Evolutionary conservation across 2,113 vertebrate genomes (phyloP).

Genomic region (Ceyx cyanopectus): DNA sequence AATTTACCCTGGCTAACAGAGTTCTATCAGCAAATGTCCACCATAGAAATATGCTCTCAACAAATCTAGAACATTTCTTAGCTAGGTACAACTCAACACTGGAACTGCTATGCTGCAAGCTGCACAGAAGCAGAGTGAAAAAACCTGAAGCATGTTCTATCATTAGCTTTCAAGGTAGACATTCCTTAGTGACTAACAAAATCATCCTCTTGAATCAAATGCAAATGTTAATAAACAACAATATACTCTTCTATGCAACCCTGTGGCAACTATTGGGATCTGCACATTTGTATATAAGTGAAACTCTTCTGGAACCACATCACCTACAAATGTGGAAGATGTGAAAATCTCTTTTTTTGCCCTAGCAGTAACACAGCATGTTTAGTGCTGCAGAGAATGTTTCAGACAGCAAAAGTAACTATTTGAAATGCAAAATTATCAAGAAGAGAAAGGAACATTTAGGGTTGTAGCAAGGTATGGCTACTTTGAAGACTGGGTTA

Average conservation of each 20-base stretch:
- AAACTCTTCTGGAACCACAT: constrained; percentile 10
- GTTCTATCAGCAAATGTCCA: background rate
- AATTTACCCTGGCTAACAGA: background rate
- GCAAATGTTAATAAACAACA: constrained; percentile 13
- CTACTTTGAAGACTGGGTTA: background rate
- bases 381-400: background rate
- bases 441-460: background rate
- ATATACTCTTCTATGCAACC: background rate
- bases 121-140: background rate
- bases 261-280: background rate
- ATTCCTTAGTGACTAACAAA: background rate
- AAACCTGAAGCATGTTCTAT: background rate
- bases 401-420: background rate
- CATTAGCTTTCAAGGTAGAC: background rate
- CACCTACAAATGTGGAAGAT: constrained; percentile 56
- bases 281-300: constrained; percentile 18
- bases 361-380: constrained; percentile 21
- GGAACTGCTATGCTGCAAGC: background rate
- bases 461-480: background rate
- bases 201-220: constrained; percentile 25
- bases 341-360: constrained; percentile 46
- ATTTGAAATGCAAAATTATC: background rate
- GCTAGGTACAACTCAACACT: background rate
- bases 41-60: background rate
- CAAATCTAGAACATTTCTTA: background rate